Evolutionary conservation across 2,888 invertebrate genomes (phyloP).

Genomic region (Drosophila diplacantha): DNA sequence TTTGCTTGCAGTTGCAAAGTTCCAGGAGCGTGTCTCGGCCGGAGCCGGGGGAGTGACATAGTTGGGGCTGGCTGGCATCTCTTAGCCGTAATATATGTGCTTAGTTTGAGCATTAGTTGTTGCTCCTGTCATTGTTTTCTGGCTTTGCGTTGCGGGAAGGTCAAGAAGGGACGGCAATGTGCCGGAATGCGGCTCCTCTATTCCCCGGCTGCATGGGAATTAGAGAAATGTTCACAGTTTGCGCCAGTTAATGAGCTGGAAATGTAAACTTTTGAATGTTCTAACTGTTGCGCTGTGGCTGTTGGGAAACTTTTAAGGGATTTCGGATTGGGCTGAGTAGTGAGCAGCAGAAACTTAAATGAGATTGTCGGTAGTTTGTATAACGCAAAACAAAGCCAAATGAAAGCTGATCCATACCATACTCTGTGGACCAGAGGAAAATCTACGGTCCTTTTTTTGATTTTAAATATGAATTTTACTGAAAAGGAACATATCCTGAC

Average conservation of each 20-base stretch:
- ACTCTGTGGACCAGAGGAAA: background rate
- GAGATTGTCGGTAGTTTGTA: slow-evolving; percentile 8
- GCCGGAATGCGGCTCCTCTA: slow-evolving; percentile 15
- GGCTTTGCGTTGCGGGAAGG: slow-evolving; percentile 42
- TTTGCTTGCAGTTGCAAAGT: slow-evolving; percentile 49
- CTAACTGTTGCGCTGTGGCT: slow-evolving; percentile 38
- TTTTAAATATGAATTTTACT: background rate
- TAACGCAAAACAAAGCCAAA: slow-evolving; percentile 4
- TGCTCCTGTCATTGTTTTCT: slow-evolving; percentile 33
- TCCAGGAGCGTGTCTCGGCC: slow-evolving; percentile 40
- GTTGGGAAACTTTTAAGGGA: slow-evolving; percentile 14
- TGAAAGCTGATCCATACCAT: background rate
- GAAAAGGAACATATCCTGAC: background rate
- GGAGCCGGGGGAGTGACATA: slow-evolving; percentile 16
- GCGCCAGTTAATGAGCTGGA: slow-evolving; percentile 66
- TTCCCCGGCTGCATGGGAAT: slow-evolving; percentile 18
- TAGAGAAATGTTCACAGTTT: slow-evolving; percentile 52
- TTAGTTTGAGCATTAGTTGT: slow-evolving; percentile 48
- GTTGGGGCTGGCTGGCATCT: slow-evolving; percentile 36
- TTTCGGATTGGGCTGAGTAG: slow-evolving; percentile 11
- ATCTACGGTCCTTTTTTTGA: background rate
- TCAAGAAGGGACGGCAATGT: slow-evolving; percentile 41
- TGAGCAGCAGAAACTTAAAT: slow-evolving; percentile 14
- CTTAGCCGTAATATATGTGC: slow-evolving; percentile 38
- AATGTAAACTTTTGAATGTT: slow-evolving; percentile 55